Conservation (phyloP, 2,113 vertebrate species). For the Ailuropoda melanoleuca region DNA sequence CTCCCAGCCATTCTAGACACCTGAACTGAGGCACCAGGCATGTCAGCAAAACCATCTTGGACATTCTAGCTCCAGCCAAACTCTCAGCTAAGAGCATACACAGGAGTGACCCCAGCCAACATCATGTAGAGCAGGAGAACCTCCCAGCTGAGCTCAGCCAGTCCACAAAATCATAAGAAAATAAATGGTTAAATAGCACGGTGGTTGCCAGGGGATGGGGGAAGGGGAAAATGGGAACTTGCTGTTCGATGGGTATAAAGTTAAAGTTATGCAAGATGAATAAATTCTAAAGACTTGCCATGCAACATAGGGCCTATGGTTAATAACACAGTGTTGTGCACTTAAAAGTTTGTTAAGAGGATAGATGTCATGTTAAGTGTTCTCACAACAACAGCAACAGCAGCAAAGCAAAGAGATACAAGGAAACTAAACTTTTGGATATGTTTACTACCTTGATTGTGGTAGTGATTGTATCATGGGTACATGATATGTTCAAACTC, state of each 20-base stretch:
- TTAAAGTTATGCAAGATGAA: background rate
- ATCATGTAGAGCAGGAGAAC: background rate
- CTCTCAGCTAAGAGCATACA: background rate
- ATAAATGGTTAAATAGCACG: background rate
- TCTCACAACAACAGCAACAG: background rate
- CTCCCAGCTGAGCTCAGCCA: background rate
- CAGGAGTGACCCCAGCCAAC: background rate
- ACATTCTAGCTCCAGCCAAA: background rate
- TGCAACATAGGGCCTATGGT: background rate
- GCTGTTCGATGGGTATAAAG: background rate
- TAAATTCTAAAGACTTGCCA: background rate
- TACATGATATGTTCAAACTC: background rate
- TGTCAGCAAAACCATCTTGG: background rate
- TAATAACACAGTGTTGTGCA: background rate
- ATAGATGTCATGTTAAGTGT: background rate
- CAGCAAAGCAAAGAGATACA: background rate
- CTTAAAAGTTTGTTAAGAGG: background rate
- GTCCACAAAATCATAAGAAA: background rate
- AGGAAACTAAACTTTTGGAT: background rate
- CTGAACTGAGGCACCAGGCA: background rate
- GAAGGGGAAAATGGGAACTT: background rate
- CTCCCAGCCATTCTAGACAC: background rate
- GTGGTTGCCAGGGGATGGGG: background rate
- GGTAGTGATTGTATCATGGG: background rate
- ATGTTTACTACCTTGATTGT: background rate